Base-by-base conservation (phyloP, 2,113 vertebrate species). In the Lophius piscatorius region DNA sequence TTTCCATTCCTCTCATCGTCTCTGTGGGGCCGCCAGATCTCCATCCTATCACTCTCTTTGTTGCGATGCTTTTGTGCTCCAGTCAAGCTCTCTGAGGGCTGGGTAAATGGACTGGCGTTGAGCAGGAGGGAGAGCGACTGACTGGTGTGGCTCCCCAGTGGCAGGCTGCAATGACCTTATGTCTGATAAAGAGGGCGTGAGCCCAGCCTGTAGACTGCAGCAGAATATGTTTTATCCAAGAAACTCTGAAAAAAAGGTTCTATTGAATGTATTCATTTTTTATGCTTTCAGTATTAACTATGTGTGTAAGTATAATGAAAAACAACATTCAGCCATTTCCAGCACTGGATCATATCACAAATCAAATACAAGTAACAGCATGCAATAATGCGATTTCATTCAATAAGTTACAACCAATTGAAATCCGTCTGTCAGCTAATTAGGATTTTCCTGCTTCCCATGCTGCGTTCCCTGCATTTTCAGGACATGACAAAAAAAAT, bases 141-240 rank as follows among this genome's bases (percentile, higher is more conserved):
- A 73, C 45, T 65, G 52, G 57, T 62, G 20, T 11, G 6, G 54
- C 49, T 71, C 61, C 64, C 61, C 39, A 29, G 16, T 46, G 45
- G 74, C 63, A 75, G 57, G 73, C 76, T 81, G 51, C 47, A 67
- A 16, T 78, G 61, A 76, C 73, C 73, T 78, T 78, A 78, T 39
- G 65, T 76, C 52, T 78, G 70, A 75, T 71, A 42, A 26, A 57
- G 59, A 76, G 38, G 35, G 21, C 33, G 54, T 42, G 64, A 51
- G 38, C 13, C 1, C 9, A 47, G 40, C 46, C 41, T 71, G 73
- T 59, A 61, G 34, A 63, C 58, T 59, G 57, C 73, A 74, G 68
- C 58, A 44, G 54, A 42, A 38, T 50, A 40, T 14, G 39, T 60
- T 74, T 70, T 13, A 33, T 63, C 41, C 14, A 34, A 61, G 21